Conservation (phyloP, 1,140 invertebrate species). For the Drosophila ironensis region DNA sequence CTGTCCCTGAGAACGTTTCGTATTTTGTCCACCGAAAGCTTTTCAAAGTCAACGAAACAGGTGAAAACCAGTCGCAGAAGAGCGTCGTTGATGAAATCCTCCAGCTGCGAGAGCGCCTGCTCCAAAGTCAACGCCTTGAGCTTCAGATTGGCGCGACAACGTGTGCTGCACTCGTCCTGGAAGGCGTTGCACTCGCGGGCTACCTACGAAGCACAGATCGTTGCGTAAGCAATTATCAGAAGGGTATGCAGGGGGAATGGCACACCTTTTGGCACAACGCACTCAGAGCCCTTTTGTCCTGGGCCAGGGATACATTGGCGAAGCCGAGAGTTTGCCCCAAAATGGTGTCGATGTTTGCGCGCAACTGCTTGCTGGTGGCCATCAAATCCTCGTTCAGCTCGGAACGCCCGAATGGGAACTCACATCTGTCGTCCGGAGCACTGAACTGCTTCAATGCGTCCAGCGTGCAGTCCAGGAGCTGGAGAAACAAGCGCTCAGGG, state of each 20-base stretch:
- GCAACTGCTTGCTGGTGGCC: slow-evolving; percentile 41
- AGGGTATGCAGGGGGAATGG: not conserved
- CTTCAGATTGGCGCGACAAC: slow-evolving; percentile 48
- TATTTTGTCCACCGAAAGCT: slow-evolving; percentile 69
- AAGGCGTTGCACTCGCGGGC: slow-evolving; percentile 66
- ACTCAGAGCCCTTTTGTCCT: slow-evolving; percentile 73
- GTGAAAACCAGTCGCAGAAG: slow-evolving; percentile 66
- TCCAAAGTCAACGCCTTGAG: slow-evolving; percentile 58
- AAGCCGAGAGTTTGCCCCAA: slow-evolving; percentile 69
- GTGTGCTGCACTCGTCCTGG: slow-evolving; percentile 47
- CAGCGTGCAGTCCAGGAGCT: slow-evolving; percentile 49
- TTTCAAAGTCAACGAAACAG: slow-evolving; percentile 73
- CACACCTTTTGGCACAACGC: slow-evolving; percentile 77
- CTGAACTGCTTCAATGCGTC: slow-evolving; percentile 51
- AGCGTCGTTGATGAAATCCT: slow-evolving; percentile 71
- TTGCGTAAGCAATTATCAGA: not conserved
- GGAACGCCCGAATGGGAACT: not conserved
- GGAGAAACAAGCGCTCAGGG: slow-evolving; percentile 49
- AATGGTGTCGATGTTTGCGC: slow-evolving; percentile 52
- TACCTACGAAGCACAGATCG: slow-evolving; percentile 24
- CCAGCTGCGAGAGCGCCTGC: slow-evolving; percentile 64
- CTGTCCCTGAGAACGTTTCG: slow-evolving; percentile 39
- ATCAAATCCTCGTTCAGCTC: slow-evolving; percentile 8
- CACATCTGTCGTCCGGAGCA: slow-evolving; percentile 24
- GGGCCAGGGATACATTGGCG: slow-evolving; percentile 70